Percentiles rank a stretch among this genome's conserved stretches.
Conservation (phyloP, 2,888 invertebrate genomes). For the Metacarcinus magister region DNA sequence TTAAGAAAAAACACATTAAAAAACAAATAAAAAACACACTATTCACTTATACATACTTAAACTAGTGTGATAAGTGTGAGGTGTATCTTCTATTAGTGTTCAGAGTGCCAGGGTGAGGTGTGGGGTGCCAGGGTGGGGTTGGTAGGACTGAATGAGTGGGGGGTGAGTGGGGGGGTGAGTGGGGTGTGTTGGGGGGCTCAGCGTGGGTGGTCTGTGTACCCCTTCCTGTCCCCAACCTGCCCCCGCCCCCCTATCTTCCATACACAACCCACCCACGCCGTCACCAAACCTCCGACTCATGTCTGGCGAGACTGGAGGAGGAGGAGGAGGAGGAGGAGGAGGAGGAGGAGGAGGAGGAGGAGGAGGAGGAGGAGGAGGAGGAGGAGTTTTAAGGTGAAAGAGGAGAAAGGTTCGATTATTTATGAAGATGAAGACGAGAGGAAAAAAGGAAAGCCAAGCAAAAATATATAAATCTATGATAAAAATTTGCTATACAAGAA, state of each 20-base stretch:
- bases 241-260: background rate
- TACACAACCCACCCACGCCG: background rate
- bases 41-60: background rate
- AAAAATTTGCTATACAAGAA: too few relatives aligned
- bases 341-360: conserved; percentile 32
- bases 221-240: background rate
- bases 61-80: background rate
- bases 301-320: conserved; percentile 23
- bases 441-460: background rate
- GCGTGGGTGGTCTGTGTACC: background rate
- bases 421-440: background rate
- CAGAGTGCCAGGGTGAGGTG: background rate
- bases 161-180: background rate
- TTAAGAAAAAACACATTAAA: background rate
- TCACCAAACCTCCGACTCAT: background rate
- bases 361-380: conserved; percentile 9
- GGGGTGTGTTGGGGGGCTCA: background rate
- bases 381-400: conserved; percentile 13
- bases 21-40: background rate
- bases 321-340: conserved; percentile 31
- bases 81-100: too few relatives aligned
- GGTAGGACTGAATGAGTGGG: background rate
- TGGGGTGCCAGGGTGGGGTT: background rate
- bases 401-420: background rate
- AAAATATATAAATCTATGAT: background rate